These are phyloP conservation scores for Trichopoda pennipes DNA, from an alignment of 2,888 invertebrate genomes.

Conservation along the genomic window DNA sequence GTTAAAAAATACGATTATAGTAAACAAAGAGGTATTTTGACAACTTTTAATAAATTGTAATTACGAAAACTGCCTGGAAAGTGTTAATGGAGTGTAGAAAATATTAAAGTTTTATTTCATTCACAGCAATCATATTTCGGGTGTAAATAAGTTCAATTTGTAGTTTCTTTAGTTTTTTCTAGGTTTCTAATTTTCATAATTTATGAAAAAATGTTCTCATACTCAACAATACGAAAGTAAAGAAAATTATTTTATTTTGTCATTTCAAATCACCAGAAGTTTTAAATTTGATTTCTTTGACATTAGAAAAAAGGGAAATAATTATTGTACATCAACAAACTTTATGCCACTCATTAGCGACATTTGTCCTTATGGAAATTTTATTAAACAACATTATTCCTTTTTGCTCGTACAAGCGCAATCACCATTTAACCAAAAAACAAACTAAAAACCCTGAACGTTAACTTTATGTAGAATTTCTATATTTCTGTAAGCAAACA, in stretches of 20 bases:
- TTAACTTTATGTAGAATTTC: not conserved
- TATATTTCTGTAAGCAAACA: not conserved
- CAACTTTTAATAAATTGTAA: too few relatives aligned
- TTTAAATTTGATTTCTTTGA: not conserved
- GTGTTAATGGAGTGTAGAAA: too few relatives aligned
- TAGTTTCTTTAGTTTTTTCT: too few relatives aligned
- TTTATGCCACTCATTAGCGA: conserved; percentile 66
- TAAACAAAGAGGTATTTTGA: too few relatives aligned
- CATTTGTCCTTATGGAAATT: conserved; percentile 67
- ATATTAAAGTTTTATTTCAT: too few relatives aligned
- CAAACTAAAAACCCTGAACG: conserved; percentile 18
- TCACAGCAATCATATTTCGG: too few relatives aligned
- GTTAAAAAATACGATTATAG: too few relatives aligned
- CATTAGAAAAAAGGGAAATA: not conserved
- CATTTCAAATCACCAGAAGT: conserved; percentile 9
- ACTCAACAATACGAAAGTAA: too few relatives aligned
- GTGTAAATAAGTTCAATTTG: too few relatives aligned
- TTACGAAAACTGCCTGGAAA: too few relatives aligned
- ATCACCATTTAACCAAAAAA: conserved; percentile 5
- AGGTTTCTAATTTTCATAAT: too few relatives aligned
- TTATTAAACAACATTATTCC: conserved; percentile 13
- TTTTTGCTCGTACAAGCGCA: not conserved
- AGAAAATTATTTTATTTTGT: not conserved
- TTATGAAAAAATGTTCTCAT: too few relatives aligned
- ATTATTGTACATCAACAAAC: conserved; percentile 31